Base-by-base conservation (phyloP, 2,797 vertebrate genomes). In the Ceryle rudis region DNA sequence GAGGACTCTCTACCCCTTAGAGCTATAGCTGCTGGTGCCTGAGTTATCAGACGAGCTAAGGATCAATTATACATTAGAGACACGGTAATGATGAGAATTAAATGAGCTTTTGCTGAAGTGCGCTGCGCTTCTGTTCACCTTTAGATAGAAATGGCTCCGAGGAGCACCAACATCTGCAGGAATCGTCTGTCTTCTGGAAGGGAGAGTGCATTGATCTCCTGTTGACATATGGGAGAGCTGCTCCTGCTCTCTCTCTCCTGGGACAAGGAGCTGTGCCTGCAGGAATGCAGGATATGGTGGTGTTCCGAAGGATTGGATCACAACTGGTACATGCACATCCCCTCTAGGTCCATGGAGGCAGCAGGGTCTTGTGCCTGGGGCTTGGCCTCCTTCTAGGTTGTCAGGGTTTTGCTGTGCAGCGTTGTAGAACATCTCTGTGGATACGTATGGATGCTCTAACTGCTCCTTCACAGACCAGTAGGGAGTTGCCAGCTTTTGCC, bases 51-150 rank as follows among this genome's bases (percentile, higher is more conserved):
- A 51, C 3, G 57, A 96, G 95, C 95, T 23, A 41, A 92, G 93
- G 96, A 97, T 98, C 97, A 96, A 89, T 97, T 97, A 95, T 90
- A 51, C 97, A 90, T 96, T 96, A 93, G 93, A 96, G 96, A 95
- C 94, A 94, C 75, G 93, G 93, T 96, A 95, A 96, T 90, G 95
- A 97, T 91, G 96, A 95, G 96, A 96, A 97, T 97, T 96, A 97
- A 98, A 98, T 96, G 96, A 97, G 95, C 89, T 97, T 97, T 96
- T 80, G 65, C 97, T 78, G 74, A 89, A 89, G 94, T 73, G 33
- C 11, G 75, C 88, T 3, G 79, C 88, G 93, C 82, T 87, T 72
- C 90, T 65, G 78, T 95, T 97, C 91, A 73, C 91, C 97, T 94
- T 89, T 97, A 88, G 80, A 35, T 61, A 46, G 93, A 95, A 91